Percentiles rank a stretch among this genome's conserved stretches.
These are phyloP conservation scores for Pseudolaguvia tuberculata DNA, from an alignment of 2,113 vertebrate species.

Conservation along the genomic window DNA sequence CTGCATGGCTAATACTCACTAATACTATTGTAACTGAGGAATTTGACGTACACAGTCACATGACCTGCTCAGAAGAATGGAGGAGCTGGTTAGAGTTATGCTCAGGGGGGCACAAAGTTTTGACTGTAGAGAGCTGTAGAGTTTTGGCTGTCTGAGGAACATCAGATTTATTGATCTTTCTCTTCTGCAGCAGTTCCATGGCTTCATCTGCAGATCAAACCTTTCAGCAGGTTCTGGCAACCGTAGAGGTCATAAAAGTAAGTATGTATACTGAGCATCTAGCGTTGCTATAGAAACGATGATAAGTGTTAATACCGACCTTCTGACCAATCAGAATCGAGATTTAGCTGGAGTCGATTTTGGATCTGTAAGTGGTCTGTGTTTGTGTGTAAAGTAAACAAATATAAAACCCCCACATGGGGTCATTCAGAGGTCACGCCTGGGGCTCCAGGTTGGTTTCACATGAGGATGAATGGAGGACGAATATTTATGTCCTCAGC, in stretches of 20 bases:
- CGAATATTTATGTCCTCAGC: background rate
- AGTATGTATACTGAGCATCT: conserved; percentile 38
- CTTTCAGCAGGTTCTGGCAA: conserved; percentile 70
- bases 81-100: no score
- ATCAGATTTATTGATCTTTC: background rate
- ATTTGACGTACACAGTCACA: no score
- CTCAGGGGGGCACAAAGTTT: background rate
- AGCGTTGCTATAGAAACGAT: background rate
- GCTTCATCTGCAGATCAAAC: conserved; percentile 69
- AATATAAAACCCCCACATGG: background rate
- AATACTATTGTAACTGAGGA: no score
- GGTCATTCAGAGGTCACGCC: background rate
- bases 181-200: conserved; percentile 66
- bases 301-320: background rate
- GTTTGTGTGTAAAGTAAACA: conserved; percentile 54
- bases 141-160: background rate
- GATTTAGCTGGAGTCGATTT: background rate
- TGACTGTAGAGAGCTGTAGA: background rate
- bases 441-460: background rate
- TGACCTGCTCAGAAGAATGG: no score
- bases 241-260: conserved; percentile 70
- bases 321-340: background rate
- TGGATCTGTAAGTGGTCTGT: no score
- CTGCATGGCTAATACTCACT: no score
- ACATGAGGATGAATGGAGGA: background rate